Percentiles rank a stretch among this genome's conserved stretches.
phyloP scores from a whole-genome alignment of 2,888 invertebrate species.

The Craniophora ligustri region DNA sequence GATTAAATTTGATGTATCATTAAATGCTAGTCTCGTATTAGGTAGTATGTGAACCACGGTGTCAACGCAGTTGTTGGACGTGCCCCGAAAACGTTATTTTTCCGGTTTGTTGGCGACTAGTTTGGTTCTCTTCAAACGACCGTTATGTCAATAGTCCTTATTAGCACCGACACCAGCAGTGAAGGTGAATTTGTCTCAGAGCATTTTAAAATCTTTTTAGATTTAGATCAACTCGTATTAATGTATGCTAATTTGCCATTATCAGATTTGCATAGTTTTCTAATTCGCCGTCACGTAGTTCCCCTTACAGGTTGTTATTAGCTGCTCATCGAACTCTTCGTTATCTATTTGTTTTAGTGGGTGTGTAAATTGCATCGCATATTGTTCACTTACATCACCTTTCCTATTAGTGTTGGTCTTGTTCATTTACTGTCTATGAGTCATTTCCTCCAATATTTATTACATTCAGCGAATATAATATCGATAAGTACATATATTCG shows the following conservation, averaged over 20 bases:
- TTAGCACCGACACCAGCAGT: conserved; percentile 42
- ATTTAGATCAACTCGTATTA: conserved; percentile 4
- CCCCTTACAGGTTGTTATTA: conserved; percentile 27
- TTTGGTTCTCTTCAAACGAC: conserved; percentile 70
- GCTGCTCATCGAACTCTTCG: conserved; percentile 22
- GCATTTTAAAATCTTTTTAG: conserved; percentile 14
- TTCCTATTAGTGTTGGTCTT: conserved; percentile 17
- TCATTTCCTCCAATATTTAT: conserved; percentile 29
- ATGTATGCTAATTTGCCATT: conserved; percentile 15
- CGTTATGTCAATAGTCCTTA: conserved; percentile 72
- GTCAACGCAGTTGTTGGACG: conserved; percentile 64
- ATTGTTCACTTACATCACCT: conserved; percentile 26
- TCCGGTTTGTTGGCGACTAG: conserved; percentile 80
- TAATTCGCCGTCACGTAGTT: conserved; percentile 1
- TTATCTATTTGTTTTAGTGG: conserved; percentile 34
- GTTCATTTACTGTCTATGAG: conserved; percentile 35
- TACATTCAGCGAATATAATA: conserved; percentile 36
- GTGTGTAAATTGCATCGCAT: conserved; percentile 25
- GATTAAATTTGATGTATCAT: conserved; percentile 13
- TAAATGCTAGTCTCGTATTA: conserved; percentile 74
- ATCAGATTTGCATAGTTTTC: neutral
- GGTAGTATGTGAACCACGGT: conserved; percentile 66
- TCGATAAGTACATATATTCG: conserved; percentile 57
- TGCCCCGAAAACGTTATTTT: conserved; percentile 84
- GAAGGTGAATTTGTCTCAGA: conserved; percentile 12